Base-by-base conservation (phyloP, 2,113 vertebrate species). In the Donacobius atricapilla region DNA sequence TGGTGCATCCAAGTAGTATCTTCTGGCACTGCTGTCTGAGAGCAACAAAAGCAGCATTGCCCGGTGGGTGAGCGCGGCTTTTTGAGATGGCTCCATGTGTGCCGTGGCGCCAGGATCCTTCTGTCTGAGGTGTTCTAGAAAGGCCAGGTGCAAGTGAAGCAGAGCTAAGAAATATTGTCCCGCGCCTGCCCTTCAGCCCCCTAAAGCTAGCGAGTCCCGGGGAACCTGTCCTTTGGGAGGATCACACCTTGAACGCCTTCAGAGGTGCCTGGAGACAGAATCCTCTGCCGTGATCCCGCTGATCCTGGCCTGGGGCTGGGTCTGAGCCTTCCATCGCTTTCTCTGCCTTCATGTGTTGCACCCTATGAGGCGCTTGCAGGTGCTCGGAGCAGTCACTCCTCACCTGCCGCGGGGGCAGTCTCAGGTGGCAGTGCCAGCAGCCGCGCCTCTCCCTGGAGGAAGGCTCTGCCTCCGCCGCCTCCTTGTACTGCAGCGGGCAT, bases 381-480 rank as follows among this genome's bases (percentile, higher is more conserved):
- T 2, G 8, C n/a, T 24, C 54, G 2, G 2, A 22, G 90, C 40
- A 2, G 66, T 47, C 0, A 0, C 1, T 50, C 1, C 53, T 27
- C 45, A 1, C 19, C 6, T 1, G 28, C 35, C 1, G 0, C 7
- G 3, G 19, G 39, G n/a, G 11, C 50, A 30, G 25, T 6, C 7
- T 0, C 4, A 8, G 45, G 45, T 6, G 40, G 51, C 47, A 12
- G 22, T 19, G 17, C 11, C 51, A 15, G 70, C 20, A 22, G 40
- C 68, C 9, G 0, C 16, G 54, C 35, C 30, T 10, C 30, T 24
- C 45, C 54, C 31, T 22, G 53, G 9, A 11, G 39, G 39, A 37
- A 45, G 12, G 31, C 19, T 39, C 33, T 30, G 71, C 58, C 47
- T 45, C 42, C 23, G 0, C 53, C 33, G 44, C 47, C 10, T 3